Evolutionary conservation across 92 coral and sea anemone species (phyloP), one percentile per base, ranked within the genome.

Genomic region (Phenganax subtilis): DNA sequence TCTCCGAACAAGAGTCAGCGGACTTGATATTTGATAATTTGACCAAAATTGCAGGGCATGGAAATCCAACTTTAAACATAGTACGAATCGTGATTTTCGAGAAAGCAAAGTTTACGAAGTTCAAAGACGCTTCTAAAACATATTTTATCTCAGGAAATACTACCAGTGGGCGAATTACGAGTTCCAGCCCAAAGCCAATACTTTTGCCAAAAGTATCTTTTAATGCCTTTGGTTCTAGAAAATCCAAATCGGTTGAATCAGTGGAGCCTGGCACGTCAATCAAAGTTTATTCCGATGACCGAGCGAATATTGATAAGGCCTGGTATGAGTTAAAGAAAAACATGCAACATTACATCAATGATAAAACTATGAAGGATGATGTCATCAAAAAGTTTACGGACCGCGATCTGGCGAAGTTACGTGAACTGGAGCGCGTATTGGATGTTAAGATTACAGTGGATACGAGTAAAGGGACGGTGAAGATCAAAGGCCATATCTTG

Each of bases 1-100:
- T 68, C 55, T 54, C 81, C 20, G 81, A 77, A 10, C 57, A 12
- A 25, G 81, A 80, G 10, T 80, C 85, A 7, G 85, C 85, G 15
- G 82, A 73, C 3, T 69, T 85, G 76, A 78, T 85, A 8, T 78
- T 71, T 8, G 47, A 68, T 57, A 55, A 67, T 6, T 75, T 56
- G 69, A 70, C 17, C 4, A 62, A 72, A 10, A 44, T 76, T 57
- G 27, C 68, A 9, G 55, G 60, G 54, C 8, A 0, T 2, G 61
- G 16, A 31, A 12, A 11, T 6, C 28, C 55, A 10, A 66, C 72
- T 66, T 66, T 66, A 51, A 27, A 17, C 47, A 20, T 68, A 37
- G 73, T 68, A 8, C 73, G 73, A 7, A 68, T 68, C 29, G 73
- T 68, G 6, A 68, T 68, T 68, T 29, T 68, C 44, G 73, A 68